phyloP scores from a whole-genome alignment of 2,888 invertebrate genomes.

The Perizoma affinitatum region DNA sequence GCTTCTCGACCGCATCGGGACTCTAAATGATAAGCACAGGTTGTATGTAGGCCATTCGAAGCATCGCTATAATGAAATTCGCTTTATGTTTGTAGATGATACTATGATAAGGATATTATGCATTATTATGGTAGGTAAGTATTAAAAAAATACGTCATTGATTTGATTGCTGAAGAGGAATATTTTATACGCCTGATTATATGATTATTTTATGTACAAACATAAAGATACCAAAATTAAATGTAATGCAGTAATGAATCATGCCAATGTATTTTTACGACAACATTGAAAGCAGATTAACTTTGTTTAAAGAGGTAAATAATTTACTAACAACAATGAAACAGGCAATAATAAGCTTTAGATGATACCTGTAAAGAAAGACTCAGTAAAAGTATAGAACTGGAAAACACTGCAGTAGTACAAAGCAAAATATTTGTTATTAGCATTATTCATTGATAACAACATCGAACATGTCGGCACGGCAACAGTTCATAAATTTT shows the following conservation, averaged over 20 bases:
- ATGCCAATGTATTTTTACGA: conserved; percentile 53
- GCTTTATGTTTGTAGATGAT: conserved; percentile 46
- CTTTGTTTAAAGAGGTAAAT: conserved; percentile 14
- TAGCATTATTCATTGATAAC: too few species aligned
- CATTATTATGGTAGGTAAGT: too few species aligned
- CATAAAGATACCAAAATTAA: too few species aligned
- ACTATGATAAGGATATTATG: too few species aligned
- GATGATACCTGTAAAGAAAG: background rate
- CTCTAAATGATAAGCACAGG: conserved; percentile 76
- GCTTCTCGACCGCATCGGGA: conserved; percentile 92
- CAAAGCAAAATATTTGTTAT: too few species aligned
- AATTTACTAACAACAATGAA: background rate
- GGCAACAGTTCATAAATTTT: conserved; percentile 17
- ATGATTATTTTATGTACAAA: too few species aligned
- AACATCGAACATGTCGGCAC: background rate
- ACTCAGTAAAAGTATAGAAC: conserved; percentile 46
- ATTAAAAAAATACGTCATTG: conserved; percentile 2
- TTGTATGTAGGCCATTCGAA: conserved; percentile 80
- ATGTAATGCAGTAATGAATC: conserved; percentile 42
- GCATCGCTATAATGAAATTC: conserved; percentile 51
- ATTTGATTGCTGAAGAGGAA: background rate
- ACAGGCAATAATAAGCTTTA: background rate
- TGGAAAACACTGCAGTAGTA: conserved; percentile 16
- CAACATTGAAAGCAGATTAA: conserved; percentile 69
- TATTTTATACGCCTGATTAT: too few species aligned